Evolutionary conservation across 2,888 invertebrate genomes (phyloP).

Genomic region (Drosophila kanekoi): DNA sequence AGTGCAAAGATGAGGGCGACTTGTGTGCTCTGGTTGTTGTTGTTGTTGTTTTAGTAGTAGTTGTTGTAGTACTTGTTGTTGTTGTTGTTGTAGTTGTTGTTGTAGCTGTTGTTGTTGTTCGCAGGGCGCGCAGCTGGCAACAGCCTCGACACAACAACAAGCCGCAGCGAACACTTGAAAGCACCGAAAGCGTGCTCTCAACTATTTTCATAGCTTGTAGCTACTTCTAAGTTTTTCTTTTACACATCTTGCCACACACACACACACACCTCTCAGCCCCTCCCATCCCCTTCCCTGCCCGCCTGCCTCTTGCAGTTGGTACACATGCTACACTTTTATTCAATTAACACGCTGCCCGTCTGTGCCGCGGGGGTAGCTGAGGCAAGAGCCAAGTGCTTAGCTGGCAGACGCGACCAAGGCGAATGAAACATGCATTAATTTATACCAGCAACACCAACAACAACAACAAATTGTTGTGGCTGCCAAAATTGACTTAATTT

Average conservation of each 20-base stretch:
- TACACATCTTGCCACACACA: conserved; percentile 6
- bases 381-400: conserved; percentile 31
- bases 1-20: conserved; percentile 25
- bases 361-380: conserved; percentile 6
- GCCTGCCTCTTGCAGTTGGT: conserved; percentile 2
- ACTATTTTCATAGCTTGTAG: conserved; percentile 35
- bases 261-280: no score
- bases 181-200: conserved; percentile 38
- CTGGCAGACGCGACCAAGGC: conserved; percentile 48
- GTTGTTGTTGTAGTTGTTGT: conserved; percentile 6
- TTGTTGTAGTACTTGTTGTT: background rate
- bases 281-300: no score
- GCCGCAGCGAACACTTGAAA: conserved; percentile 20
- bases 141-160: conserved; percentile 18
- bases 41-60: conserved; percentile 7
- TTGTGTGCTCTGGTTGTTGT: background rate
- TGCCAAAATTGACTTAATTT: conserved; percentile 74
- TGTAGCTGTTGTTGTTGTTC: conserved; percentile 2
- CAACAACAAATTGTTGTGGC: conserved; percentile 42
- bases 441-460: conserved; percentile 54
- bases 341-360: conserved; percentile 61
- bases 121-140: conserved; percentile 35
- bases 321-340: conserved; percentile 61
- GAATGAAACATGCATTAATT: conserved; percentile 65
- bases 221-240: conserved; percentile 41